Evolutionary conservation across 2,113 vertebrate genomes (phyloP).

Genomic region (Chlorocebus sabaeus): DNA sequence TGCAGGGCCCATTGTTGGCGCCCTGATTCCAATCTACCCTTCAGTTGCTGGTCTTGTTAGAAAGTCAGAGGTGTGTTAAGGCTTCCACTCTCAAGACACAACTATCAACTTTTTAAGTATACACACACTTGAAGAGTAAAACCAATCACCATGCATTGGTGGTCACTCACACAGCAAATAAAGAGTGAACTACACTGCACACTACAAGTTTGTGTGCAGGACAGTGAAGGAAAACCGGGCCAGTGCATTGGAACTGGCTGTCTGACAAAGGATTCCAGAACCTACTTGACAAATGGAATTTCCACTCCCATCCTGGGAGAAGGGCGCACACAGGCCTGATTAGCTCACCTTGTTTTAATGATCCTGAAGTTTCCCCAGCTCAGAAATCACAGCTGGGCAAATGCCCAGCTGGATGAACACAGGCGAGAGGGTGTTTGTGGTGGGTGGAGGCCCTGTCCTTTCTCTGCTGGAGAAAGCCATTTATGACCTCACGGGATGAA

Average conservation of each 20-base stretch:
- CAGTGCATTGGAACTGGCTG: not conserved
- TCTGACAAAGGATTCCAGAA: slow-evolving; percentile 27
- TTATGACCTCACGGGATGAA: slow-evolving; percentile 79
- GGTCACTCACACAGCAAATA: not conserved
- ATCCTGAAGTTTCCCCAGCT: slow-evolving; percentile 45
- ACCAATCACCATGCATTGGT: too few relatives aligned
- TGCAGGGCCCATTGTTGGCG: not conserved
- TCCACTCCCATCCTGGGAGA: slow-evolving; percentile 54
- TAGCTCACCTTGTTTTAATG: slow-evolving; percentile 68
- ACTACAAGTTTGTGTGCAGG: not conserved
- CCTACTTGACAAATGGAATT: slow-evolving; percentile 44
- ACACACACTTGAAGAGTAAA: not conserved
- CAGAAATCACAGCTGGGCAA: slow-evolving; percentile 68
- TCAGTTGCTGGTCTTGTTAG: not conserved
- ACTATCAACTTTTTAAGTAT: not conserved
- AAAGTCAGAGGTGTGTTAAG: not conserved
- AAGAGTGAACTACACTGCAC: not conserved
- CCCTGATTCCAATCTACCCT: not conserved
- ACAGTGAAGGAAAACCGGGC: not conserved
- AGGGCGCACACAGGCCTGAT: not conserved
- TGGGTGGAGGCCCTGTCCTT: slow-evolving; percentile 75
- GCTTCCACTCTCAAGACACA: not conserved
- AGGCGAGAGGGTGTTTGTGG: slow-evolving; percentile 50
- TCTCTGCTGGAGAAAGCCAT: slow-evolving; percentile 73
- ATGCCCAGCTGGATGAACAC: slow-evolving; percentile 49